Evolutionary conservation across 1,140 invertebrate genomes (phyloP), one percentile per base, ranked within the genome.

Genomic region (Drosophila funebris): DNA sequence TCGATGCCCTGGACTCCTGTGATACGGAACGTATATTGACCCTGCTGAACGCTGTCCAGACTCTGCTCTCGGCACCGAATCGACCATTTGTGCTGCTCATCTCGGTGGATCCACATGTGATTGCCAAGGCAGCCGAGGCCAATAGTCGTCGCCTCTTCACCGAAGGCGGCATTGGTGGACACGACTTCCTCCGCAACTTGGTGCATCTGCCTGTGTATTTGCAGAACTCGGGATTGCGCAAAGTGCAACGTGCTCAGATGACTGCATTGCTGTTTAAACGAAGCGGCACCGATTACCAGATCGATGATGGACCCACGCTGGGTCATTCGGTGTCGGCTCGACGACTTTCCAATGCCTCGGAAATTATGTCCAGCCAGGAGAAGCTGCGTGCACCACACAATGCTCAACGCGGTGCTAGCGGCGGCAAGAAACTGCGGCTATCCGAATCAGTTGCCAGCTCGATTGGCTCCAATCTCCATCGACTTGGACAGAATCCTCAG

Each of bases 171-270:
- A 98, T 98, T 73, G 94, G 97, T 77, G 95, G 97, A 1, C 96
- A 98, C 93, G 98, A 98, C 92, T 99, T 99, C 90, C 92, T 99
- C 29, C 94, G 97, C 22, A 99, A 99, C 91, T 96, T 99, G 93
- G 97, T 99, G 1, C 98, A 99, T 91, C 93, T 99, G 69, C 99
- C 98, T 0, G 99, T 99, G 92, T 99, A 98, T 92, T 93, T 99
- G 11, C 98, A 99, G 93, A 99, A 99, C 92, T 98, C 98, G 13
- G 98, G 97, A 5, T 91, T 99, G 44, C 93, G 97, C 0, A 96
- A 97, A 79, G 96, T 98, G 0, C 97, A 97, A 91, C 93, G 96
- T 18, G 97, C 97, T 0, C 96, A 97, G 91, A 95, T 96, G 90
- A 96, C 96, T 0, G 95, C 96, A 7, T 89, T 94, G 24, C 92